Conservation (phyloP, 2,888 invertebrate genomes). For the Eupsilia transversa region DNA sequence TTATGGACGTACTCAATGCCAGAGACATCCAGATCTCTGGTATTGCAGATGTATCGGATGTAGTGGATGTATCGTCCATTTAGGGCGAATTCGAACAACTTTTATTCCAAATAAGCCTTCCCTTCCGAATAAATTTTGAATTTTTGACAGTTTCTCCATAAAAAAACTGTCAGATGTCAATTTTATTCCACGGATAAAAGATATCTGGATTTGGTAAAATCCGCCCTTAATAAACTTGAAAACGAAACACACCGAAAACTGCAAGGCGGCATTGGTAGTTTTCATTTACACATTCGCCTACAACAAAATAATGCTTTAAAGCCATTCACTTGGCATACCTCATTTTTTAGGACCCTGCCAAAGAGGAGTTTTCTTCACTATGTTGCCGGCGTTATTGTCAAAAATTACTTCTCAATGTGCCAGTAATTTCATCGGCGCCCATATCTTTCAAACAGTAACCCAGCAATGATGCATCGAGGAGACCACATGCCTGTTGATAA, state of each 20-base stretch:
- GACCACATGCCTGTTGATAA: not conserved
- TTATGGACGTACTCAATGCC: not conserved
- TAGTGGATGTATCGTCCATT: not conserved
- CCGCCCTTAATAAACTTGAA: too few relatives aligned
- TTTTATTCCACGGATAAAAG: too few relatives aligned
- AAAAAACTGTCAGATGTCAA: too few relatives aligned
- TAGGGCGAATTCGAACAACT: too few relatives aligned
- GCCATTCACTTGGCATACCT: not conserved
- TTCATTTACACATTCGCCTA: not conserved
- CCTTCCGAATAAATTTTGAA: too few relatives aligned
- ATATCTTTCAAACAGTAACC: not conserved
- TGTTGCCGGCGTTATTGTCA: not conserved
- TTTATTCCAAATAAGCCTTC: too few relatives aligned
- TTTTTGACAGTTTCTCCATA: too few relatives aligned
- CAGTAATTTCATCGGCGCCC: not conserved
- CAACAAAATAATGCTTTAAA: not conserved
- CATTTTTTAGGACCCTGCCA: not conserved
- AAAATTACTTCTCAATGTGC: not conserved
- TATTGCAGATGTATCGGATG: not conserved
- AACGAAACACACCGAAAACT: not conserved
- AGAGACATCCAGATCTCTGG: not conserved
- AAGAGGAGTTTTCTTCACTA: not conserved
- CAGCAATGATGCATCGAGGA: not conserved
- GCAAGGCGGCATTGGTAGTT: not conserved
- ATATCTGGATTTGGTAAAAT: too few relatives aligned